Evolutionary conservation across 1,140 invertebrate species (phyloP).

Genomic region (Littorina saxatilis): DNA sequence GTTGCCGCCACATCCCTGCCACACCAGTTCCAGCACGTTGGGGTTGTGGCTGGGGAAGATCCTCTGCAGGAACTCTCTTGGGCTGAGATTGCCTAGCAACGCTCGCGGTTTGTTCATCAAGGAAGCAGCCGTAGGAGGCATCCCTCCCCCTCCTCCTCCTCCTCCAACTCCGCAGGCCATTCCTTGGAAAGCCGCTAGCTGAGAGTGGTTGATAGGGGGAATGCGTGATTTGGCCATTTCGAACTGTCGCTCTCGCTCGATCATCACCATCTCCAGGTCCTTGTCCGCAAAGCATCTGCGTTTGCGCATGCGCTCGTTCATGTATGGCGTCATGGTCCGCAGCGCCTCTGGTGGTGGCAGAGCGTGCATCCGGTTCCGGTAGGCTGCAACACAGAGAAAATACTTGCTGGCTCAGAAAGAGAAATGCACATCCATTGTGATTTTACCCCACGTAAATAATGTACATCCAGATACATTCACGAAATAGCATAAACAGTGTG

Average conservation of each 20-base stretch:
- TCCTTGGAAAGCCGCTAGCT: background rate
- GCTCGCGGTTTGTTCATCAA: constrained; percentile 27
- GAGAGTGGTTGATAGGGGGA: background rate
- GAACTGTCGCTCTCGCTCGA: constrained; percentile 64
- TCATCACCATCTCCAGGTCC: constrained; percentile 75
- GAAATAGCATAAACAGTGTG: too few species aligned
- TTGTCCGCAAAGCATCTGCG: constrained; percentile 77
- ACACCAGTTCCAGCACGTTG: constrained; percentile 61
- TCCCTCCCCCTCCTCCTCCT: constrained; percentile 66
- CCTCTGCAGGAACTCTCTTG: constrained; percentile 57
- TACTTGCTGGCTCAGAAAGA: too few species aligned
- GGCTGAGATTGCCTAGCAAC: constrained; percentile 43
- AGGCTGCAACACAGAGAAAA: constrained; percentile 52
- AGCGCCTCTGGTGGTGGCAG: constrained; percentile 62
- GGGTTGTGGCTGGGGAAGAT: constrained; percentile 62
- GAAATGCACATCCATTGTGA: too few species aligned
- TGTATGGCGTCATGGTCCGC: constrained; percentile 60
- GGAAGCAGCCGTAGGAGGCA: constrained; percentile 67
- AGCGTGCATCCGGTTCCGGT: constrained; percentile 55
- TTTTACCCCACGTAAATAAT: too few species aligned
- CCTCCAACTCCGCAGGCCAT: too few species aligned
- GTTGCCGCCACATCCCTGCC: constrained; percentile 63
- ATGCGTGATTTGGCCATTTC: constrained; percentile 45
- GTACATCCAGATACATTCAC: too few species aligned
- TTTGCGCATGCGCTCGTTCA: constrained; percentile 76